Percentiles rank a stretch among this genome's conserved stretches.
These are phyloP conservation scores for Cephus nigrinus DNA, from an alignment of 2,888 invertebrate species.

Conservation along the genomic window DNA sequence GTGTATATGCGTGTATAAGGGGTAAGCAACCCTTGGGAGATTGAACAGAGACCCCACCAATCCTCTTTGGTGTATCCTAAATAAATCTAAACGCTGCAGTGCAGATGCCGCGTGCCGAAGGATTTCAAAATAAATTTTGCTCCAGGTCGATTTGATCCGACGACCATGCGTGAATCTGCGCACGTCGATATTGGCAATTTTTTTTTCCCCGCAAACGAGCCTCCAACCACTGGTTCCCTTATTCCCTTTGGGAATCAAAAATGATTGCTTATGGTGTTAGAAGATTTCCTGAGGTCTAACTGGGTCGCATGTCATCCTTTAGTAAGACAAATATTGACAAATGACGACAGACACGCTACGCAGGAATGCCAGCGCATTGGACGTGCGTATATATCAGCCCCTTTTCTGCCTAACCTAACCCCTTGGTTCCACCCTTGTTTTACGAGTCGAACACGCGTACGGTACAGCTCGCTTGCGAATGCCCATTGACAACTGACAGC, in stretches of 20 bases:
- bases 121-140: no score
- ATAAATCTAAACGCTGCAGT: no score
- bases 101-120: no score
- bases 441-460: slow-evolving; percentile 27
- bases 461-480: slow-evolving; percentile 23
- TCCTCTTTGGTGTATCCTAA: background rate
- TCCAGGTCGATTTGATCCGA: no score
- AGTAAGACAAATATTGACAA: slow-evolving; percentile 30
- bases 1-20: no score
- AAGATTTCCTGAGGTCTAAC: background rate
- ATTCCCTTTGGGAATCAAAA: no score
- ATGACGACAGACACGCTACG: slow-evolving; percentile 11
- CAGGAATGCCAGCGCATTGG: no score
- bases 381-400: background rate
- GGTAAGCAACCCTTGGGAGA: slow-evolving; percentile 1
- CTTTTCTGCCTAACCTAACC: background rate
- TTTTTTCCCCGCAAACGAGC: no score
- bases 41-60: background rate
- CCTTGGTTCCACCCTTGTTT: background rate
- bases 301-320: slow-evolving; percentile 25
- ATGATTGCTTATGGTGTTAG: background rate
- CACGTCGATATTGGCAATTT: no score
- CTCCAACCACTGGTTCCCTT: no score
- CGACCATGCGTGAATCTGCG: no score
- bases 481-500: slow-evolving; percentile 39